Base-by-base conservation (phyloP, 2,888 invertebrate genomes). In the Drosophila mimica region DNA sequence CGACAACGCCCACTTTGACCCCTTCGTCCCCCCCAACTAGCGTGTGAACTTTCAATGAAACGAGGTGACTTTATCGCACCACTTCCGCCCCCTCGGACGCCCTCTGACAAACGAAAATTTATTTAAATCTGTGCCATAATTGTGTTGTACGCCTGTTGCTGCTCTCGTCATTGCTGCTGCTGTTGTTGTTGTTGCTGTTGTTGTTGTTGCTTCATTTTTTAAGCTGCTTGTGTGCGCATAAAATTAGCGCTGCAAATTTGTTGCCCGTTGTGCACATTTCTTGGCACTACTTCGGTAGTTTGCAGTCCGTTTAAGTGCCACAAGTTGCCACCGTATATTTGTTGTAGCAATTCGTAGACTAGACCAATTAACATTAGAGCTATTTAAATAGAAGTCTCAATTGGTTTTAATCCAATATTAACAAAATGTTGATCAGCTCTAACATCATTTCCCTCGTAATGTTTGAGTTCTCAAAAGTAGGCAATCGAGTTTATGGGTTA, bases 41-140 rank as follows among this genome's bases (percentile, higher is more conserved):
- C 86, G 85, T 86, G 85, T 86, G 88, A 88, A 88, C 83, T 76
- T 65, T 74, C 72, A 72, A 66, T 79, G 74, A 69, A 74, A 69
- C 74, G 70, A 62, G 69, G 52, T 70, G 64, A 72, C 76, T 66
- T 66, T 63, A 72, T 63, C 60, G 67, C 46, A 25, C 15, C 25
- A 25, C 15, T 76, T 25, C 36, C 54, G 71, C 58, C 70, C 61
- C 36, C 69, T 60, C 62, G 54, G 54, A 31, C 49, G 43, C 49
- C 51, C 17, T 48, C n/a, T 48, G 25, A 54, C 73, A 52, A 81
- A 74, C 81, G 77, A 61, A 70, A 85, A 88, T 85, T 85, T 88
- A 85, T 85, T 88, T 82, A 88, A 85, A 85, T 85, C 85, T 79
- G 66, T 71, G 79, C 85, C 82, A 85, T 85, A 85, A 85, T 85